Evolutionary conservation across 2,113 vertebrate genomes (phyloP).

Genomic region (Cryptotis parvus): DNA sequence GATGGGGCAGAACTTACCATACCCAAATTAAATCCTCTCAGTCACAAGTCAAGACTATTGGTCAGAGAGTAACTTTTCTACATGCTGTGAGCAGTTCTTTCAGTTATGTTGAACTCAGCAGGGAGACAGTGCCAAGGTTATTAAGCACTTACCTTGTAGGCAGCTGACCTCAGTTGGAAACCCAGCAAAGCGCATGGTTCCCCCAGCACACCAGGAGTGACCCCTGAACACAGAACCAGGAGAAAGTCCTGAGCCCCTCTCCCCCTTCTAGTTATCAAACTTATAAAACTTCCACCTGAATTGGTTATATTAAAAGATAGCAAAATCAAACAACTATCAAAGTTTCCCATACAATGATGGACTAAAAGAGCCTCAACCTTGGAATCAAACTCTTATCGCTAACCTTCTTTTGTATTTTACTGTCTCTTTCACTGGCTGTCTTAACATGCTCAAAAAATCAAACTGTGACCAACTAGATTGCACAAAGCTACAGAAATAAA

Average conservation of each 20-base stretch:
- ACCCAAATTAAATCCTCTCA: not conserved
- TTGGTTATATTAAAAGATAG: not conserved
- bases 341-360: not conserved
- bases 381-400: not conserved
- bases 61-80: not conserved
- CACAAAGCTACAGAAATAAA: not conserved
- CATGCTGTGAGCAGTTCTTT: not conserved
- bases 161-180: no score
- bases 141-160: no score
- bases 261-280: not conserved
- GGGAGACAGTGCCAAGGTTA: no score
- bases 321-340: not conserved
- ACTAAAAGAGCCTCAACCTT: not conserved
- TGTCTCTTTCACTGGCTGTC: not conserved
- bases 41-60: not conserved
- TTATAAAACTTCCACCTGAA: constrained; percentile 14
- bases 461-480: not conserved
- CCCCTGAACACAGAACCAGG: no score
- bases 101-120: not conserved
- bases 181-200: no score
- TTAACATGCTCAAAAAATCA: constrained; percentile 12
- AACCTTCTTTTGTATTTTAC: not conserved
- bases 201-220: no score
- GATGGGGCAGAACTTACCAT: not conserved
- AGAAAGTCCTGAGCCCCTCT: not conserved